A percentile compares a stretch with the other conserved stretches of the same genome.
These are phyloP conservation scores for Philaethria dido DNA, from an alignment of 2,888 invertebrate genomes.

Conservation along the genomic window DNA sequence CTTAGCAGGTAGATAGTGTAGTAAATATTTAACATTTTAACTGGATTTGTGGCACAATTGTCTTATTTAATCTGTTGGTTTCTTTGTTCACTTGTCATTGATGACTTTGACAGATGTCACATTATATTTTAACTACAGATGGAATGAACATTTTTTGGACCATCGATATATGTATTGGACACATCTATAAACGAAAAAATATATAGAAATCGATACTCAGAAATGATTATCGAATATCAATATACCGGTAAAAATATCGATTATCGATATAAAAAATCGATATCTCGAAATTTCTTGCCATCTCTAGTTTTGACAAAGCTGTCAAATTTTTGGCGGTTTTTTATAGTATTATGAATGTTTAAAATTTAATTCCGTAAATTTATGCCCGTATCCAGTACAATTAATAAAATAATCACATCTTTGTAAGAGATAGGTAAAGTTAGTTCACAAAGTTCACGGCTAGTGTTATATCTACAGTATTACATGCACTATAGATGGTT, in stretches of 20 bases:
- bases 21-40: conserved; percentile 19
- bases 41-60: conserved; percentile 22
- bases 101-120: background rate
- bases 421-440: conserved; percentile 33
- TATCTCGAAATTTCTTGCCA: too few relatives aligned
- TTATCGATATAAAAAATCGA: too few relatives aligned
- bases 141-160: too few relatives aligned
- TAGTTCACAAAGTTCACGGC: conserved; percentile 39
- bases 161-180: too few relatives aligned
- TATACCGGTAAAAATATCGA: too few relatives aligned
- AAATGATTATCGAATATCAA: too few relatives aligned
- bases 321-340: background rate
- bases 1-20: conserved; percentile 32
- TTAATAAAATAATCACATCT: conserved; percentile 32
- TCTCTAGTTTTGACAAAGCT: background rate
- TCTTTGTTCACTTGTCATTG: background rate
- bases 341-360: background rate
- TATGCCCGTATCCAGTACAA: conserved; percentile 18
- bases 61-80: conserved; percentile 10
- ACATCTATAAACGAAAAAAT: too few relatives aligned
- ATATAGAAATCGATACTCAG: too few relatives aligned
- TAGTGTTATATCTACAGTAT: conserved; percentile 45
- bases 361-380: background rate
- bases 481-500: conserved; percentile 45
- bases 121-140: too few relatives aligned